Evolutionary conservation across 1,140 invertebrate species (phyloP).

Genomic region (Melitaea cinxia): DNA sequence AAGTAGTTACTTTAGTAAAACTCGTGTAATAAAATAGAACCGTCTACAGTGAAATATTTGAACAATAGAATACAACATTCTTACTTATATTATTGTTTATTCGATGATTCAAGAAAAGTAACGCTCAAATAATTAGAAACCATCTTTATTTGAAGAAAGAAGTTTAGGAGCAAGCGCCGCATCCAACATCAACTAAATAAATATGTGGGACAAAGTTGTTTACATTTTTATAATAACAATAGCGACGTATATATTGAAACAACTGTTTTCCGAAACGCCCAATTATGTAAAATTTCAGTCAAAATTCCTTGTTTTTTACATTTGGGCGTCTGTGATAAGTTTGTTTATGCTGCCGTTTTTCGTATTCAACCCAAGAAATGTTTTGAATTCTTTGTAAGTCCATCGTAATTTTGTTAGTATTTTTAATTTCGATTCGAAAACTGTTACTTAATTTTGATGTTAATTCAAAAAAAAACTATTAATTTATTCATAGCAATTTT

Average conservation of each 20-base stretch:
- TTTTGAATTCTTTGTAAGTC: slow-evolving; percentile 80
- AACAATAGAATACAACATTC: too few species aligned
- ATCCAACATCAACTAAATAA: slow-evolving; percentile 27
- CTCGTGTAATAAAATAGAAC: too few species aligned
- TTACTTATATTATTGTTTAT: too few species aligned
- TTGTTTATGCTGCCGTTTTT: slow-evolving; percentile 76
- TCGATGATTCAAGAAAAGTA: too few species aligned
- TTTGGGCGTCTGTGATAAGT: slow-evolving; percentile 69
- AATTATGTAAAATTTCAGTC: slow-evolving; percentile 79
- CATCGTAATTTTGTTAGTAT: slow-evolving; percentile 12
- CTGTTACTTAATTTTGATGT: background rate
- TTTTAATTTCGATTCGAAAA: background rate
- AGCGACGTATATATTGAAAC: slow-evolving; percentile 73
- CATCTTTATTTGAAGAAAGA: slow-evolving; percentile 19
- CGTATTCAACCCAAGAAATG: slow-evolving; percentile 78
- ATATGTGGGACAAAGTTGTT: slow-evolving; percentile 73
- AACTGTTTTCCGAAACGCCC: slow-evolving; percentile 76
- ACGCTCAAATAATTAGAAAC: slow-evolving; percentile 1
- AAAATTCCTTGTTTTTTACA: slow-evolving; percentile 79
- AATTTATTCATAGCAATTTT: background rate
- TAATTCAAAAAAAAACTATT: background rate
- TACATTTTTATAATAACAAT: slow-evolving; percentile 66
- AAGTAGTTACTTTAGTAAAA: too few species aligned
- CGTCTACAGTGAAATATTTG: too few species aligned
- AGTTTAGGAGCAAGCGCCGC: background rate